These are phyloP conservation scores for Tamias sibiricus DNA, from an alignment of 2,113 vertebrate genomes.

Conservation along the genomic window DNA sequence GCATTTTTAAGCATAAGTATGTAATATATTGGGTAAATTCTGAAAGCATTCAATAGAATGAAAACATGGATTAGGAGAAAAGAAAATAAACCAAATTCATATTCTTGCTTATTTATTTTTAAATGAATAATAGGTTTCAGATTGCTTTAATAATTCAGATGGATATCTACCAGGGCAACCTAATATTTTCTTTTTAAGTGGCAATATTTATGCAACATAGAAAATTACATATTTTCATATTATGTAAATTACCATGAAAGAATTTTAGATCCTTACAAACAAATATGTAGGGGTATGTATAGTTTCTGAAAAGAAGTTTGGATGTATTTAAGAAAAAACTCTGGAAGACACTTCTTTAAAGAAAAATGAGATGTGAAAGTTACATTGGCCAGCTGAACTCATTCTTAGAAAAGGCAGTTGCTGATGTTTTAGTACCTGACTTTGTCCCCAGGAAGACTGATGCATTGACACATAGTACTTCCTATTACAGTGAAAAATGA, in stretches of 20 bases:
- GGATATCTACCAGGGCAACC: not conserved
- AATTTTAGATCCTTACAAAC: not conserved
- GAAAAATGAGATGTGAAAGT: not conserved
- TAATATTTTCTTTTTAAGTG: not conserved
- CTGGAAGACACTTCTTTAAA: not conserved
- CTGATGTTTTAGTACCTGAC: not conserved
- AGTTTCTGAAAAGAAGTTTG: not conserved
- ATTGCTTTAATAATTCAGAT: not conserved
- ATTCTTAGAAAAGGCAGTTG: not conserved
- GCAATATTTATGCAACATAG: not conserved
- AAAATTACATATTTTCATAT: not conserved
- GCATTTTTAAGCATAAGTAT: not conserved
- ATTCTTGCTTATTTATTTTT: not conserved
- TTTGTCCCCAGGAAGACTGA: not conserved
- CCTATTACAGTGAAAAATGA: not conserved
- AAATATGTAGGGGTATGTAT: not conserved
- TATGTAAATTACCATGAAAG: not conserved
- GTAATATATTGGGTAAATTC: not conserved
- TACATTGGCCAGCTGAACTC: not conserved
- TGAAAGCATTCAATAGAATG: not conserved
- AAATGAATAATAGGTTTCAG: not conserved
- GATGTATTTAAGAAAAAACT: not conserved
- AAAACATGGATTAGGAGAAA: not conserved
- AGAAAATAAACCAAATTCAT: not conserved
- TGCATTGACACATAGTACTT: not conserved